Base-by-base conservation (phyloP, 2,888 invertebrate genomes). In the Dione vanillae region DNA sequence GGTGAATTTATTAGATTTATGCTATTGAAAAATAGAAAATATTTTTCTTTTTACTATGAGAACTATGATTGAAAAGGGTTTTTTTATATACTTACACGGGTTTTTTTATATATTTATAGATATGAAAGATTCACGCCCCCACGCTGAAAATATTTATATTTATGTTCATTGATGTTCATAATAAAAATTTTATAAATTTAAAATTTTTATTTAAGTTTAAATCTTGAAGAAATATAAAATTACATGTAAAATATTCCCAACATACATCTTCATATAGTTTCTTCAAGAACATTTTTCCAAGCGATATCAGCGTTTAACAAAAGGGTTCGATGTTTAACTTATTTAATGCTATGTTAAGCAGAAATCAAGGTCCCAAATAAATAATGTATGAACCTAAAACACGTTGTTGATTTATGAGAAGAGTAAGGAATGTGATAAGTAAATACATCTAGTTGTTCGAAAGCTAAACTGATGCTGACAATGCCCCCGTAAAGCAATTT, bases 371-470 rank as follows among this genome's bases (percentile, higher is more conserved):
- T 40, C 49, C 51, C 52, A 65, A 70, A 73, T 74, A 72, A 73
- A 74, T 74, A 72, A 74, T 76, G 62, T 59, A 70, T 74, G 71
- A 70, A 16, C n/a, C 54, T 72, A 73, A 27, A 27, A 69, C 68
- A 69, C 64, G 67, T 49, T 66, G 62, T 70, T 70, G 66, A 61
- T 70, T 45, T 70, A 67, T 49, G n/a, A 51, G 51, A 59, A 37
- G 37, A 49, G 20, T 56, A 40, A 20, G 64, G 66, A 75, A 51
- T 59, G 67, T 61, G 67, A 49, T 69, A 72, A 71, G 72, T 75
- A 71, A 74, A 73, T 83, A 88, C 88, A 84, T 88, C 88, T 89
- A 87, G 85, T 78, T 81, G 83, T 83, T 80, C 79, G 74, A 75
- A 69, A 76, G 79, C 80, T 78, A 82, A 87, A 88, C 87, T 85